Evolutionary conservation across 2,888 invertebrate species (phyloP), one percentile per base, ranked within the genome.

Genomic region (Hypsopygia costalis): DNA sequence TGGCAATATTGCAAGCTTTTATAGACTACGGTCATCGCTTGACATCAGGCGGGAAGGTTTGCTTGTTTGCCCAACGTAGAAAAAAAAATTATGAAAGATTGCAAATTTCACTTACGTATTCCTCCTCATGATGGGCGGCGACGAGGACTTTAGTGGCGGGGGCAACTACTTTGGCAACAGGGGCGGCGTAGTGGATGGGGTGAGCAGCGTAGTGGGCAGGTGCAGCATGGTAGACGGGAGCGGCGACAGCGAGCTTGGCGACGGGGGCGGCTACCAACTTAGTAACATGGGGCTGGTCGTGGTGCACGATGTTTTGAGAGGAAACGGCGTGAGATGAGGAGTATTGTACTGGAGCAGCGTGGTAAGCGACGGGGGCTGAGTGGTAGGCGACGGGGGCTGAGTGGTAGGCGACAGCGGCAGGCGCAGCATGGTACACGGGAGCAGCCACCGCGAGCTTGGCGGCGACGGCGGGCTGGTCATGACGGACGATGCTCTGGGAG

Each of bases 401-500:
- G 47, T 48, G 48, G 47, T 58, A 53, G 33, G 58, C 52, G 20
- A 57, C 49, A 9, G 51, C 34, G 4, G 48, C 50, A 20, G 57
- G 51, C 11, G 62, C 55, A 33, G 45, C 39, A 45, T 48, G 47
- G 46, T 57, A 52, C 32, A 58, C 52, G 8, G 42, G 42, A n/a
- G 58, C 49, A 3, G 58, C 49, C 0, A 61, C 57, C 4, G 63
- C 55, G 30, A 58, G 48, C 34, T 53, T 43, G n/a, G 61, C 52
- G 22, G 36, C 44, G 28, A 56, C 55, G 9, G 56, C 50, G 39
- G 54, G 53, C 41, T 66, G 59, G 51, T 68, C 71, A 52, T 66
- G 72, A 28, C 55, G 73, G 41, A 70, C 62, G 28, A 75, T 70
- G 57, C 78, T 80, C 54, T 90, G 90, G 9, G 86, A 78, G 12